phyloP scores from a whole-genome alignment of 2,888 invertebrate genomes.

The Cantharis rustica region DNA sequence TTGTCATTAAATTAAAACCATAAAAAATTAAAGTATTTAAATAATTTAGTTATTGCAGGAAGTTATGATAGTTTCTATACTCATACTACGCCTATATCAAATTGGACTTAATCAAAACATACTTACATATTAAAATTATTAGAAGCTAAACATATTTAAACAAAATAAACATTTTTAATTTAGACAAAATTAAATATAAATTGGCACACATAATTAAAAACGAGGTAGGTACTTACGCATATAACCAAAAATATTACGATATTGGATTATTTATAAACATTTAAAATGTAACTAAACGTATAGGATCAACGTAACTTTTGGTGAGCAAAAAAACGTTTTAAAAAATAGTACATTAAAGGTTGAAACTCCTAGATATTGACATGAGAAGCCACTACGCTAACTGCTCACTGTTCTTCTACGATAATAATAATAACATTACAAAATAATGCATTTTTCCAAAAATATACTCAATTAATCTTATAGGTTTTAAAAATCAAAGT shows the following conservation, averaged over 20 bases:
- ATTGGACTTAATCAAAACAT: background rate
- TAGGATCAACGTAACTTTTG: no score
- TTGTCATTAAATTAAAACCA: background rate
- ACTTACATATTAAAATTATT: background rate
- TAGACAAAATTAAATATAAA: background rate
- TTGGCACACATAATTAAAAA: background rate
- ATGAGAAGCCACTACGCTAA: no score
- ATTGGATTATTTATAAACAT: background rate
- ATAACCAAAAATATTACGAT: background rate
- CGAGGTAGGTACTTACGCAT: background rate
- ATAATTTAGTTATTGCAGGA: background rate
- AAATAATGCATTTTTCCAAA: no score
- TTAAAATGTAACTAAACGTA: background rate
- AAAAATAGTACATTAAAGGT: no score
- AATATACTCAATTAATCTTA: no score
- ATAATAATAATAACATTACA: no score
- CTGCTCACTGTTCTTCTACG: no score
- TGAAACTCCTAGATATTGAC: no score
- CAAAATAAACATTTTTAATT: background rate
- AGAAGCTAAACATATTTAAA: background rate
- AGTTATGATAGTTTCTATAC: background rate
- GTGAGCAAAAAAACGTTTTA: no score
- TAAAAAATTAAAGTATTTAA: background rate
- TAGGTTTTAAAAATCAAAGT: no score
- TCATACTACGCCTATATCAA: no score